These are phyloP conservation scores for Psephotus haematonotus DNA, from an alignment of 2,113 vertebrate species.

Conservation along the genomic window DNA sequence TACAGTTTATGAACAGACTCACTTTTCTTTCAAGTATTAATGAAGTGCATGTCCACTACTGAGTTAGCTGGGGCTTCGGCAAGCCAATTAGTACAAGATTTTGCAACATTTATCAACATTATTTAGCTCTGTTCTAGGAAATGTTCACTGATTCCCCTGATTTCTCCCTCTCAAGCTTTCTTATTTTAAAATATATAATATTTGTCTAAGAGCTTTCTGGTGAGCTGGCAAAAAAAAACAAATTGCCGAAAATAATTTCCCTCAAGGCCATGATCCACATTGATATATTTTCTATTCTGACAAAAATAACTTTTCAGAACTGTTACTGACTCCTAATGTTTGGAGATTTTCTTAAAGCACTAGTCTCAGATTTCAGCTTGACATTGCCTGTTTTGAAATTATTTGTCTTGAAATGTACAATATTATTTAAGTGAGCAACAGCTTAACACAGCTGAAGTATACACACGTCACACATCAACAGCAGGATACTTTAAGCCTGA, in stretches of 20 bases:
- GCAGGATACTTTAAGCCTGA: background rate
- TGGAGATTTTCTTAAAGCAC: background rate
- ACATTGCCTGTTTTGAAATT: background rate
- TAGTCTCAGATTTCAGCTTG: background rate
- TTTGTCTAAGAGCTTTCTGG: background rate
- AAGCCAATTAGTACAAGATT: background rate
- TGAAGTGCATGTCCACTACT: background rate
- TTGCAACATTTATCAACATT: background rate
- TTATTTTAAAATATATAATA: background rate
- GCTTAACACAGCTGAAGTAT: fast-evolving
- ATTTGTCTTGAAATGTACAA: background rate
- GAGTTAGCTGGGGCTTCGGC: background rate
- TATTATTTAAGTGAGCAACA: background rate
- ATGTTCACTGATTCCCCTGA: background rate
- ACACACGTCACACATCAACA: background rate
- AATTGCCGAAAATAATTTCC: background rate
- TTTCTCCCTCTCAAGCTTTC: background rate
- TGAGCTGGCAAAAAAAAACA: background rate
- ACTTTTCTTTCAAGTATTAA: background rate
- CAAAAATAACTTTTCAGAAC: background rate
- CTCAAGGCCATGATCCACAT: background rate
- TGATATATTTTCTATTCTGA: background rate
- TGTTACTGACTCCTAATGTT: background rate
- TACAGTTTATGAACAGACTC: background rate
- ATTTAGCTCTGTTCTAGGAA: background rate